Base-by-base conservation (phyloP, 2,113 vertebrate species). In the Pardalotus punctatus region DNA sequence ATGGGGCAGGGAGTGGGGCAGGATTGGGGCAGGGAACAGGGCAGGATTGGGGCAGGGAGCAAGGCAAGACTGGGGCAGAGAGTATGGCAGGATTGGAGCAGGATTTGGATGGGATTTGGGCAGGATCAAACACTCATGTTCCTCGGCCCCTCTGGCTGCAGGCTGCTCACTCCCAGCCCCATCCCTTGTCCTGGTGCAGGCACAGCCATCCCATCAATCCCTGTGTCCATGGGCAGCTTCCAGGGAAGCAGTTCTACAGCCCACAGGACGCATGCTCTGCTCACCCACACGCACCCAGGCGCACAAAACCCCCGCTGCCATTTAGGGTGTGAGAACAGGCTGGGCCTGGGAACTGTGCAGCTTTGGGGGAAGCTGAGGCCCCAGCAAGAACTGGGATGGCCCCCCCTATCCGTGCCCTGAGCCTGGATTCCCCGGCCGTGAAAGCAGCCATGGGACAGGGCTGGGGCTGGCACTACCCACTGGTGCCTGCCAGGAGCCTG, bases 171-270 rank as follows among this genome's bases (percentile, higher is more conserved):
- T 66, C 10, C 53, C 72, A 51, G 72, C 54, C 54, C 73, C 53
- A 6, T 38, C 45, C 69, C 0, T 38, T 73, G 36, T 45, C 73
- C 81, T 33, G 3, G 54, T 40, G 36, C 58, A 36, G 80, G 19
- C 86, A 12, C 66, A 36, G 47, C 42, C 29, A 71, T 16, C 9
- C 0, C 2, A 20, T 20, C 76, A 90, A 93, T 86, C 81, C 83
- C 94, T 1, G 14, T 61, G 40, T 17, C 58, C 62, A 33, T 1
- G 76, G 81, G 94, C 86, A 87, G 86, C 67, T 86, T 71, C 90
- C 95, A 93, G 90, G 70, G 84, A 42, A 86, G 87, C 90, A 56
- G 91, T 95, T 96, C 96, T 57, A 83, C 92, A 91, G 48, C 86
- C 94, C 86, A 17, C 15, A 22, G 96, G 65, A 51, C 2, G 2